Evolutionary conservation across 2,113 vertebrate species (phyloP), one percentile per base, ranked within the genome.

Genomic region (Clarias gariepinus): DNA sequence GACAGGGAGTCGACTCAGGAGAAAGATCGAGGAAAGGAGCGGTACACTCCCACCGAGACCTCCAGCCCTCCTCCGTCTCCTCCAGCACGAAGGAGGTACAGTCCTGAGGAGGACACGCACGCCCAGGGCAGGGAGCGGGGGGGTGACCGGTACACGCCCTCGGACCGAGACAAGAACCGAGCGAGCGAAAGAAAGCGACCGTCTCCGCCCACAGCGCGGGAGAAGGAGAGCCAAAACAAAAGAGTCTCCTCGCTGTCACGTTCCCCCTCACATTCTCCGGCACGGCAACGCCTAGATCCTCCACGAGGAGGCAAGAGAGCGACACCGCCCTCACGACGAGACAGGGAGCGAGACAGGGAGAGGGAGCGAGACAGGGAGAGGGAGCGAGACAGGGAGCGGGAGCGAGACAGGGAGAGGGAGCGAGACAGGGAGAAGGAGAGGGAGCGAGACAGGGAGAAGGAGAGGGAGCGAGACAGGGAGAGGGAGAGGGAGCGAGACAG

Each of bases 211-310:
- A 90, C 86, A 80, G 58, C 69, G 52, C 90, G 89, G 2, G 11
- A 19, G 21, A 61, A 80, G 57, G 90, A 77, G 79, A 28, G 52
- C 36, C 41, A 87, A 82, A 47, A 81, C 30, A 86, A 55, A 23
- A 66, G 57, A n/a, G 13, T 12, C 2, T 33, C 23, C 11, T 60
- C 87, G 25, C 86, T 60, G 4, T 85, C 74, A 13, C 84, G 68
- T 4, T 84, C 83, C n/a, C 69, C 84, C n/a, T 21, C 78, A 12
- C 87, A 78, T 4, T 74, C 87, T 10, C 61, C 82, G 0, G 90
- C 91, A 3, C 92, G 92, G 53, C 94, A 94, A 81, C 95, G 95
- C 36, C 92, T 94, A 88, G 93, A 94, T 55, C 91, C 90, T 15
- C 84, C 86, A 0, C 84, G 90, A 25, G 80, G 61, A 30, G 89